phyloP scores from a whole-genome alignment of 2,797 vertebrate species.

The Ptychobarbus kaznakovi region DNA sequence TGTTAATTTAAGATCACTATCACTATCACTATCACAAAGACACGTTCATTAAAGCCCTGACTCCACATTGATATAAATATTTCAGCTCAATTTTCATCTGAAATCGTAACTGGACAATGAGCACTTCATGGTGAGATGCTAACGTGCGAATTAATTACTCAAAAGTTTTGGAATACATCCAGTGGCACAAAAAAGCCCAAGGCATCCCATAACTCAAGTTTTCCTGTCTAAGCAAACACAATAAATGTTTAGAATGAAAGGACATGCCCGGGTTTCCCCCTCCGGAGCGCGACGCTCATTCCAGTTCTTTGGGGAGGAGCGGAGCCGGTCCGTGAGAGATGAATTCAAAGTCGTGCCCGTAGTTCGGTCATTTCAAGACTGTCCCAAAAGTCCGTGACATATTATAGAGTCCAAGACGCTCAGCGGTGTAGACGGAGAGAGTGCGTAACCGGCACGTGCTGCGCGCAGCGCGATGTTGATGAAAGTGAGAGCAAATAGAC shows the following conservation, averaged over 20 bases:
- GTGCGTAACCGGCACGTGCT: constrained; percentile 34
- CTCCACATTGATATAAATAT: constrained; percentile 8
- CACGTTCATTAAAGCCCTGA: constrained; percentile 1
- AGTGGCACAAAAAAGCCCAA: neutral
- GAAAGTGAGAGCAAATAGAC: constrained; percentile 57
- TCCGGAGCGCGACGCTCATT: constrained; percentile 54
- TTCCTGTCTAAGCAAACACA: constrained; percentile 20
- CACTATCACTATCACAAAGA: constrained; percentile 1
- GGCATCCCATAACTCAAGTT: constrained; percentile 29
- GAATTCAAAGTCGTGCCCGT: constrained; percentile 48
- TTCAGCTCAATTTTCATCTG: constrained; percentile 20
- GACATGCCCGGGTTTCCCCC: constrained; percentile 63
- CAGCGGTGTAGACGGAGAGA: constrained; percentile 1
- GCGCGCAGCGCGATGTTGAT: constrained; percentile 6
- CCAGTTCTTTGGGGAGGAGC: constrained; percentile 66
- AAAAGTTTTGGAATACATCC: constrained; percentile 45
- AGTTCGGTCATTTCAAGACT: constrained; percentile 43
- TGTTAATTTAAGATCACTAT: constrained; percentile 32
- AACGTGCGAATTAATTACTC: constrained; percentile 24
- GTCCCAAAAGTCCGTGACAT: constrained; percentile 25
- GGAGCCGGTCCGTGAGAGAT: constrained; percentile 52
- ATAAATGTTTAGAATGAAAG: constrained; percentile 50
- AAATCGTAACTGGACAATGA: constrained; percentile 40
- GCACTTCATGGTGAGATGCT: constrained; percentile 40
- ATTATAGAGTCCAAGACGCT: constrained; percentile 19